Conservation (phyloP, 2,113 vertebrate species). For the Thamnophis sirtalis region DNA sequence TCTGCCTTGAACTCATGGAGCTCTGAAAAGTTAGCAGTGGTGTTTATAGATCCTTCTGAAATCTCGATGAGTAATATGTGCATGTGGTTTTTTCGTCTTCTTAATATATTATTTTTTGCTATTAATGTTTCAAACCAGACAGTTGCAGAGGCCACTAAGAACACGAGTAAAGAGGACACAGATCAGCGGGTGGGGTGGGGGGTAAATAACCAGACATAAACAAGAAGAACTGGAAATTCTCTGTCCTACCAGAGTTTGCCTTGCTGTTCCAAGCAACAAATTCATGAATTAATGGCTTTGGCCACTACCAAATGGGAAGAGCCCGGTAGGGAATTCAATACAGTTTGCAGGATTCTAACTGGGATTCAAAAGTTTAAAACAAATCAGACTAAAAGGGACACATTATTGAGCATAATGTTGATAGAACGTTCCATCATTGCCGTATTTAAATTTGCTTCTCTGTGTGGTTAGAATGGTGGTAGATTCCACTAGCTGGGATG, state of each 20-base stretch:
- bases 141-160: background rate
- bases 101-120: background rate
- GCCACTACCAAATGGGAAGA: background rate
- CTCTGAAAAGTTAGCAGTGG: constrained; percentile 7
- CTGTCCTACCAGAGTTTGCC: background rate
- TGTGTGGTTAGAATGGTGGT: background rate
- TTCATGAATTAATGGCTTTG: background rate
- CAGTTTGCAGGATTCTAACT: too few relatives aligned
- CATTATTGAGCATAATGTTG: background rate
- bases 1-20: background rate
- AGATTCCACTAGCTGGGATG: background rate
- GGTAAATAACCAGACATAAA: background rate
- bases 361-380: background rate
- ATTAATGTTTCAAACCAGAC: background rate
- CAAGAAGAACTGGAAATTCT: background rate
- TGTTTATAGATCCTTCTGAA: constrained; percentile 22
- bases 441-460: background rate
- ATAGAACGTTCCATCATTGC: background rate
- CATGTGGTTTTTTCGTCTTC: background rate
- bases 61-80: background rate
- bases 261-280: background rate
- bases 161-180: background rate
- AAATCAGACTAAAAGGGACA: background rate
- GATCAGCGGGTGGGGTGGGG: background rate
- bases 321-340: background rate